phyloP scores from a whole-genome alignment of 2,797 vertebrate genomes.

The Acanthurus tractus region DNA sequence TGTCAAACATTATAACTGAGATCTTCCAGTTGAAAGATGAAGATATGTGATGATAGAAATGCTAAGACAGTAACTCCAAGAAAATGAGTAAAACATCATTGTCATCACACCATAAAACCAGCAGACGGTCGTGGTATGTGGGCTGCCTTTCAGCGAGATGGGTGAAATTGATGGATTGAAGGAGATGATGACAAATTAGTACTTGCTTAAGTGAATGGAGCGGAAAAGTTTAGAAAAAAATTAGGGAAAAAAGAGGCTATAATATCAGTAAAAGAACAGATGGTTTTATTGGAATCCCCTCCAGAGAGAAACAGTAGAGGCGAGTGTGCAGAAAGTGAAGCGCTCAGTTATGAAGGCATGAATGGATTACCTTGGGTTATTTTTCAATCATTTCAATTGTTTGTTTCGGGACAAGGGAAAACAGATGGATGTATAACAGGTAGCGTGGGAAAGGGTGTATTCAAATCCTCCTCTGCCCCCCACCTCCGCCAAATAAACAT shows the following conservation, averaged over 20 bases:
- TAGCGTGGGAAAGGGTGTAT: conserved; percentile 45
- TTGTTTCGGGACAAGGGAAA: conserved; percentile 35
- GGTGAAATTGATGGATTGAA: conserved; percentile 25
- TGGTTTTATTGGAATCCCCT: conserved; percentile 24
- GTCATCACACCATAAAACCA: conserved; percentile 27
- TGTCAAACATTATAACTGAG: conserved; percentile 7
- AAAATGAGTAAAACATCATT: conserved; percentile 13
- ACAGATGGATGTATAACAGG: conserved; percentile 41
- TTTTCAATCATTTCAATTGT: conserved; percentile 38
- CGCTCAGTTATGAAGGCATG: conserved; percentile 11
- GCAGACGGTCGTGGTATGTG: conserved; percentile 14
- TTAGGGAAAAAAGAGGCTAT: background rate
- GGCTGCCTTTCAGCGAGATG: conserved; percentile 26
- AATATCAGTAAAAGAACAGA: conserved; percentile 25
- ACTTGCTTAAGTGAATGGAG: conserved; percentile 22
- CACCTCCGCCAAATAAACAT: conserved; percentile 24
- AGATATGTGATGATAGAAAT: background rate
- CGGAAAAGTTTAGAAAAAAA: background rate
- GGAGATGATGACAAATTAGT: conserved; percentile 27
- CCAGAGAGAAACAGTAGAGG: conserved; percentile 32
- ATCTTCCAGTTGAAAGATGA: background rate
- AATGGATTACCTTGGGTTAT: conserved; percentile 30
- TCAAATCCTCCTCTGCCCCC: conserved; percentile 11
- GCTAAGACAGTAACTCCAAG: background rate
- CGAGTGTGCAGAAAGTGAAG: conserved; percentile 27